Conservation (phyloP, 2,113 vertebrate species). For the Seriola dumerili region DNA sequence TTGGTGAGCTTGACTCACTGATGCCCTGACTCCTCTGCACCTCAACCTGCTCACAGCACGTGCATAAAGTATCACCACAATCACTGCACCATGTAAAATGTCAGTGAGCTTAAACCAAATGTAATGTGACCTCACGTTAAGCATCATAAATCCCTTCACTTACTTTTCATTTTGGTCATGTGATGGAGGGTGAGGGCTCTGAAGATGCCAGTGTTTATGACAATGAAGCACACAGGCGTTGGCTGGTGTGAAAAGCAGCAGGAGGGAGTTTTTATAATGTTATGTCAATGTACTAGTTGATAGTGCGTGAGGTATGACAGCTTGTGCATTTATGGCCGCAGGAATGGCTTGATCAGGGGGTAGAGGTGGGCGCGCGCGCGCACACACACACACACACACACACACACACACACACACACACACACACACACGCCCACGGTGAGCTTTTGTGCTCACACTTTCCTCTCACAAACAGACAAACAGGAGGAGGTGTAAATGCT, state of each 20-base stretch:
- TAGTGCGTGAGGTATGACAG: constrained; percentile 64
- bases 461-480: constrained; percentile 31
- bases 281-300: constrained; percentile 15
- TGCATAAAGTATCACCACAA: neutral
- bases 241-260: constrained; percentile 28
- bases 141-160: constrained; percentile 6
- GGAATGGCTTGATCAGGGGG: constrained; percentile 50
- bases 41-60: neutral
- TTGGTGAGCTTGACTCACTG: constrained; percentile 15
- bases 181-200: constrained; percentile 19
- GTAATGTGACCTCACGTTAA: neutral
- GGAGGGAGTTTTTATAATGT: constrained; percentile 18
- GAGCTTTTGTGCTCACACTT: constrained; percentile 41
- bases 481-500: constrained; percentile 59
- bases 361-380: neutral
- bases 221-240: constrained; percentile 5
- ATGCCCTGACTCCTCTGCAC: neutral
- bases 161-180: neutral
- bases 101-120: neutral
- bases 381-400: constrained; percentile 7
- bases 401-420: neutral
- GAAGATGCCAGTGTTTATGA: constrained; percentile 14
- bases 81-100: neutral
- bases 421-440: constrained; percentile 3
- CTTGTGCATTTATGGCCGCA: constrained; percentile 51